These are phyloP conservation scores for Drosophila virilis DNA, from an alignment of 1,140 invertebrate genomes.

Conservation along the genomic window DNA sequence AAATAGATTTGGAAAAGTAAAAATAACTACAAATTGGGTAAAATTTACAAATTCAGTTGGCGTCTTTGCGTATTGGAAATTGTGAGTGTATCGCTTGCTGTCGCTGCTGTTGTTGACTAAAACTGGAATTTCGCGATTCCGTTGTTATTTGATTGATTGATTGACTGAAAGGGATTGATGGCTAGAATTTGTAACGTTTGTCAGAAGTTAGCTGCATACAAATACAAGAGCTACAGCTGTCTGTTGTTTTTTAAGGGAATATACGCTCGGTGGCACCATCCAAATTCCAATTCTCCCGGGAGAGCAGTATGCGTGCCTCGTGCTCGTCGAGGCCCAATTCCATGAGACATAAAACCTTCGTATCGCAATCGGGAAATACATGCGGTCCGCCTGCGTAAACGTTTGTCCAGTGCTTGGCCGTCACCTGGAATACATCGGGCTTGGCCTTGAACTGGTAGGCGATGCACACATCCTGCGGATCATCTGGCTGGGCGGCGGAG, in stretches of 20 bases:
- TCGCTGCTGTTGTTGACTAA: background rate
- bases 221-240: no score
- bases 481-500: slow-evolving; percentile 97
- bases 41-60: background rate
- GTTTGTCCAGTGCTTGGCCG: slow-evolving; percentile 97
- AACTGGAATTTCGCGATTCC: background rate
- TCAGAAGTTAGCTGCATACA: background rate
- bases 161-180: background rate
- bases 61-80: background rate
- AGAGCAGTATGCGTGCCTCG: slow-evolving; percentile 92
- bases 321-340: slow-evolving; percentile 95
- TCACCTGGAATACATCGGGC: slow-evolving; percentile 92
- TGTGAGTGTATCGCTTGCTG: background rate
- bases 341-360: slow-evolving; percentile 91
- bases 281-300: slow-evolving; percentile 95
- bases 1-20: background rate
- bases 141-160: background rate
- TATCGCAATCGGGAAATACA: slow-evolving; percentile 90
- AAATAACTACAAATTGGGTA: background rate
- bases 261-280: slow-evolving; percentile 94
- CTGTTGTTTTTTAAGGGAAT: slow-evolving; percentile 84
- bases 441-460: slow-evolving; percentile 98
- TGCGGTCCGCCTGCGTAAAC: slow-evolving; percentile 95
- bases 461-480: slow-evolving; percentile 98
- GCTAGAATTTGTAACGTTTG: background rate